Base-by-base conservation (phyloP, 2,113 vertebrate genomes). In the Scopus umbretta region DNA sequence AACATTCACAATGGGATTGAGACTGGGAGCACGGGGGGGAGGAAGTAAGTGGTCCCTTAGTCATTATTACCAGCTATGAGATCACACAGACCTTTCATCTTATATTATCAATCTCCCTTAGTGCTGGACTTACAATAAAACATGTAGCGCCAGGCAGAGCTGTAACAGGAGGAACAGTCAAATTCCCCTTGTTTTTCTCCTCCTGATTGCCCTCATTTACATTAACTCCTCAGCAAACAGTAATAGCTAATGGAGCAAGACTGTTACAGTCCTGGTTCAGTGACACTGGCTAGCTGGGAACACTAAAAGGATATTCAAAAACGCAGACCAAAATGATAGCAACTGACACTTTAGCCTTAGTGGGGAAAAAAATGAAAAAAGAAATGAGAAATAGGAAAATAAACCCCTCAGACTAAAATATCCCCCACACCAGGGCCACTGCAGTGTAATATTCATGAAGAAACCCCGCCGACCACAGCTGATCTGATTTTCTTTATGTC, bases 51-150 rank as follows among this genome's bases (percentile, higher is more conserved):
- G 81, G 92, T 76, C 56, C 85, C 68, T 84, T 29, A 56, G 89
- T 73, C 71, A 45, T 90, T 91, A 95, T 93, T 90, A 94, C 50
- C 67, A 92, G 82, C 36, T 81, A 84, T 92, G 82, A 97, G 92
- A 95, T 97, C 93, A 84, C 80, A 92, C 61, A 96, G 83, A 93
- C 94, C 70, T 95, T 97, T 94, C 92, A 92, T 91, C 88, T 96
- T 88, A 52, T 66, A 95, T 92, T 94, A 88, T 91, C 78, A 79
- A 79, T 91, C 91, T 96, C 85, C 70, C 81, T 94, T 92, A 88
- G 79, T 68, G 56, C 78, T 3, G 12, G 83, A 83, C 16, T 15
- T 67, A 66, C 40, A 91, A 91, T 95, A 92, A 96, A 96, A 94
- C 65, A 93, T 56, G 75, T 49, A 83, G 86, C 82, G 78, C 89